Evolutionary conservation across 2,797 vertebrate species (phyloP).

Genomic region (Pipistrellus pygmaeus): DNA sequence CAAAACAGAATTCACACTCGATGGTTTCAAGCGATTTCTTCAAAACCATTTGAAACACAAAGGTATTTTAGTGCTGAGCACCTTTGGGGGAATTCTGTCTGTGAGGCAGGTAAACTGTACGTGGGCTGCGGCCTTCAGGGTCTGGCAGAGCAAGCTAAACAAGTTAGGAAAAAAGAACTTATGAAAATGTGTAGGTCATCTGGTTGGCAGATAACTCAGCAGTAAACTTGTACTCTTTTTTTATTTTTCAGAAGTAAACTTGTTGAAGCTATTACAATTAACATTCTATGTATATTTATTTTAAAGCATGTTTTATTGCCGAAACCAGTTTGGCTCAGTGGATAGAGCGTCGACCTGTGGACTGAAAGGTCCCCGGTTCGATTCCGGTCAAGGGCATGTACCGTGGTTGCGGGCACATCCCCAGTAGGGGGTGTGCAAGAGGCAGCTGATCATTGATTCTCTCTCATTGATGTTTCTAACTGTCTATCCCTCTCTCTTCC

Average conservation of each 20-base stretch:
- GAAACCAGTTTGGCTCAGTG: too few relatives aligned
- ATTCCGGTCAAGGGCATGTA: too few relatives aligned
- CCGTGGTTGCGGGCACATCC: too few relatives aligned
- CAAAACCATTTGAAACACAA: slow-evolving; percentile 27
- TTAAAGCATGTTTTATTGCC: too few relatives aligned
- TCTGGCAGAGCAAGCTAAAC: not conserved
- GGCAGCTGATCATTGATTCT: too few relatives aligned
- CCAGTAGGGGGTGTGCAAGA: too few relatives aligned
- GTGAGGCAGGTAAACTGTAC: not conserved
- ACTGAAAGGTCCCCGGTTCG: too few relatives aligned
- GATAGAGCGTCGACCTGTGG: too few relatives aligned
- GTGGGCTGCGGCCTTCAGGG: not conserved
- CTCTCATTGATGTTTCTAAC: too few relatives aligned
- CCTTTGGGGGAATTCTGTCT: not conserved
- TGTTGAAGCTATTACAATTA: not conserved
- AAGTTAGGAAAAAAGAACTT: not conserved
- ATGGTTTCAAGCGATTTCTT: slow-evolving; percentile 30
- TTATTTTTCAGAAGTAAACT: not conserved
- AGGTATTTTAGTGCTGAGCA: not conserved
- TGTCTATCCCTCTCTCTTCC: too few relatives aligned
- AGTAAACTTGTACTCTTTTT: not conserved
- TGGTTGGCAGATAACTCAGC: not conserved
- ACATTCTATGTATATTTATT: too few relatives aligned
- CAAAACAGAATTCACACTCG: slow-evolving; percentile 30
- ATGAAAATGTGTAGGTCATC: not conserved